phyloP scores from a whole-genome alignment of 2,797 vertebrate genomes.

The Pipistrellus kuhlii region DNA sequence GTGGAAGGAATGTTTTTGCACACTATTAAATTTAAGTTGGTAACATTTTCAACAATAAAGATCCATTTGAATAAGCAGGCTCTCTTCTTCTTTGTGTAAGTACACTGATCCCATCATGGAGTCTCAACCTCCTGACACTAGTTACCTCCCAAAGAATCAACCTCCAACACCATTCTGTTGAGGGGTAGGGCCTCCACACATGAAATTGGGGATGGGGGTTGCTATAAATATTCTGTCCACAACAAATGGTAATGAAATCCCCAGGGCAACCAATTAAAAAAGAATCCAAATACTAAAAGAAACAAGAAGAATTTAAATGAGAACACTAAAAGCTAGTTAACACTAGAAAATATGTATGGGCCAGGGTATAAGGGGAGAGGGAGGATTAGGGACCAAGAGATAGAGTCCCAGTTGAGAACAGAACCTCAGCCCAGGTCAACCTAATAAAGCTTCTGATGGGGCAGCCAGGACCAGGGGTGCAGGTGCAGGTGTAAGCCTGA shows the following conservation, averaged over 20 bases:
- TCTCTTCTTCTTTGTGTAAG: not conserved
- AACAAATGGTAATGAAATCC: not conserved
- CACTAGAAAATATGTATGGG: not conserved
- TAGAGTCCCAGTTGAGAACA: not conserved
- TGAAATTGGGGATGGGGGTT: not conserved
- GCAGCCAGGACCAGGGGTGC: not conserved
- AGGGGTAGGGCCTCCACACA: not conserved
- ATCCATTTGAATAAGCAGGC: no score
- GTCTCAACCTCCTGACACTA: not conserved
- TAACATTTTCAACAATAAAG: no score
- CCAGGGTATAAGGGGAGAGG: rapidly evolving
- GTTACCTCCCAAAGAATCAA: not conserved
- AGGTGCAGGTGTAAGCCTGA: rapidly evolving
- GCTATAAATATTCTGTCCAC: not conserved
- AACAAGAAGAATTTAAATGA: not conserved
- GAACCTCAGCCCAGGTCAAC: rapidly evolving
- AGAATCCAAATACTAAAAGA: not conserved
- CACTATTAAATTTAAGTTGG: not conserved
- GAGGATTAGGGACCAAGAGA: not conserved
- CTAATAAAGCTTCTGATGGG: not conserved
- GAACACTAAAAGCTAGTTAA: not conserved
- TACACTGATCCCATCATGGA: not conserved
- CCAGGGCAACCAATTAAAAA: not conserved
- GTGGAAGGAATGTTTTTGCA: not conserved
- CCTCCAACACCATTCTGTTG: not conserved